Conservation (phyloP, 1,140 invertebrate species). For the Drosophila pruinosa region DNA sequence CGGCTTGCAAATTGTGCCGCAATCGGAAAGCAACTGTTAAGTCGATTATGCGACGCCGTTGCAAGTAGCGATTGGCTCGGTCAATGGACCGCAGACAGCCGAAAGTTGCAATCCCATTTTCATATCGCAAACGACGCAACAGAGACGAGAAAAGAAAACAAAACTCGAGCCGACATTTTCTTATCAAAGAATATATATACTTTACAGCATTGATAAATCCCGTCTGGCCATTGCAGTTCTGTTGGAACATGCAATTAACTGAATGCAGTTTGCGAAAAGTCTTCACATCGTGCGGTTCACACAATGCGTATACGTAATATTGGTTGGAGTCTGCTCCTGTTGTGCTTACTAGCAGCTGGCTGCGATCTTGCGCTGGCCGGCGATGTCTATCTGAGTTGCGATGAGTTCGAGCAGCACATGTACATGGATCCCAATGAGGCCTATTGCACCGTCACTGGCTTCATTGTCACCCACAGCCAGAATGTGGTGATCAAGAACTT, state of each 20-base stretch:
- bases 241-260: conserved; percentile 19
- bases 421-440: conserved; percentile 59
- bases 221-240: neutral
- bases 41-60: conserved; percentile 2
- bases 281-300: conserved; percentile 28
- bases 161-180: neutral
- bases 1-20: neutral
- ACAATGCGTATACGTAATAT: conserved; percentile 35
- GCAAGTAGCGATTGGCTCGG: neutral
- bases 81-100: neutral
- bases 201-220: conserved; percentile 23
- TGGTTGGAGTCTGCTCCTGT: conserved; percentile 17
- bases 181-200: neutral
- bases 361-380: conserved; percentile 13
- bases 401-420: conserved; percentile 69
- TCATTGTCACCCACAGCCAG: conserved; percentile 74
- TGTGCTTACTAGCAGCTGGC: conserved; percentile 7
- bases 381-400: conserved; percentile 67
- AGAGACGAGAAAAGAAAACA: neutral
- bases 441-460: conserved; percentile 76
- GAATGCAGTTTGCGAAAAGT: conserved; percentile 21
- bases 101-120: neutral
- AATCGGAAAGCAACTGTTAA: neutral
- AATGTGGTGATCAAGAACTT: conserved; percentile 69
- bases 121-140: too few relatives aligned